Base-by-base conservation (phyloP, 2,888 invertebrate genomes). In the Achlya flavicornis region DNA sequence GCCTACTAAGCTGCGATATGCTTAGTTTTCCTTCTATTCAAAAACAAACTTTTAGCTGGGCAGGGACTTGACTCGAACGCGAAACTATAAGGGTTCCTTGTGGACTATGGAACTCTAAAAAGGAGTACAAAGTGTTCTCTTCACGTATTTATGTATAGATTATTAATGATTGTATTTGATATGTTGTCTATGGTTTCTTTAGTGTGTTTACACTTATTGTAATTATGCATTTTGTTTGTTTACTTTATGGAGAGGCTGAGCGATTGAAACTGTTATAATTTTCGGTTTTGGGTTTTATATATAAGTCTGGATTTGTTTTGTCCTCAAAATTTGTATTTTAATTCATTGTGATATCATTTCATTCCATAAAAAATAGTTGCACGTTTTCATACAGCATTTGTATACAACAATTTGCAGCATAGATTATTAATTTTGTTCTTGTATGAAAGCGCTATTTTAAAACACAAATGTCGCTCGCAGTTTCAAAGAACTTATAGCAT, bases 401-500 rank as follows among this genome's bases (percentile, higher is more conserved):
- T n/a, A n/a, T n/a, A n/a, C 58, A 58, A 32, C 4, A 58, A 7
- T 58, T 6, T 6, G 7, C 0, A 35, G 61, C 12, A 46, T 46
- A 61, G 8, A 16, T 48, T 48, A 5, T 35, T 35, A 4, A 35
- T 5, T 53, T 53, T 19, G 10, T 19, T 10, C 19, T 53, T 53
- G 53, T 53, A 53, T 53, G 53, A 53, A 53, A 53, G 10, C 16
- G 53, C 19, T n/a, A 16, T 16, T 48, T 48, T 8, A 46, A 53
- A 53, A 66, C 43, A 72, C 10, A 16, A 19, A 53, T 53, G 19
- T 53, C 53, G 53, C 53, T 53, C 53, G 53, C 53, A 53, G 53
- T 53, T 53, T 59, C 58, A 76, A 73, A 71, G 71, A 67, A 66
- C 69, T 71, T 66, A 66, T 68, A 66, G 68, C 66, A 67, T 68